Evolutionary conservation across 2,888 invertebrate species (phyloP).

Genomic region (Rosalia funebris): DNA sequence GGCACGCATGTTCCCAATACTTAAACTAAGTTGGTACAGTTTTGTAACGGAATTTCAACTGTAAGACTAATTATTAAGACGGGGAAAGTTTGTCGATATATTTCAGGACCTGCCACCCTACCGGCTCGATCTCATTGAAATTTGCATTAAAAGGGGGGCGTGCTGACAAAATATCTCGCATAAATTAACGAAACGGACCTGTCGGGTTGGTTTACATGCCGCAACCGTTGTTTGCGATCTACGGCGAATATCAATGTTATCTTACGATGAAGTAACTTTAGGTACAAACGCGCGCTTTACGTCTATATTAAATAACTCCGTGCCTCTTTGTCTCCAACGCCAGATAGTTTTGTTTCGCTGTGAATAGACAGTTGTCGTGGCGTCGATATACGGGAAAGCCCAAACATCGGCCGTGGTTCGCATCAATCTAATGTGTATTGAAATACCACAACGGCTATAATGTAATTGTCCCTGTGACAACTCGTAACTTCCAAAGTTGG

Average conservation of each 20-base stretch:
- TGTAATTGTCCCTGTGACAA: neutral
- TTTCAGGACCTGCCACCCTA: too few species aligned
- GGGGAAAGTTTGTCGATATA: too few species aligned
- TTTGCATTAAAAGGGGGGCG: too few species aligned
- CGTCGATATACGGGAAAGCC: neutral
- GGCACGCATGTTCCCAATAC: too few species aligned
- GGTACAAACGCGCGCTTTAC: neutral
- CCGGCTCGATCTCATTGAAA: too few species aligned
- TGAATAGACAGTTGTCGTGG: constrained; percentile 1
- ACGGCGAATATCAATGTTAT: constrained; percentile 16
- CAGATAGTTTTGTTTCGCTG: constrained; percentile 17
- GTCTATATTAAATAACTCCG: constrained; percentile 8
- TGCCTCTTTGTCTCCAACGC: constrained; percentile 5
- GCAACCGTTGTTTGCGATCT: constrained; percentile 7
- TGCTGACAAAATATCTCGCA: too few species aligned
- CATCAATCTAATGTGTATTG: neutral
- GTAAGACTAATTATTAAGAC: too few species aligned
- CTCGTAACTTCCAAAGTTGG: neutral
- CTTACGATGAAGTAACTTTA: neutral
- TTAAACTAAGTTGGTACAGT: too few species aligned
- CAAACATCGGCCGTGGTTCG: too few species aligned
- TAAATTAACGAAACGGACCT: constrained; percentile 18
- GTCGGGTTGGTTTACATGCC: constrained; percentile 20
- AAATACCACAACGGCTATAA: neutral
- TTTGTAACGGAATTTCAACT: too few species aligned